A percentile compares a stretch with the other conserved stretches of the same genome.
Evolutionary conservation across 2,797 vertebrate genomes (phyloP).

Genomic region (Lepus oiostolus): DNA sequence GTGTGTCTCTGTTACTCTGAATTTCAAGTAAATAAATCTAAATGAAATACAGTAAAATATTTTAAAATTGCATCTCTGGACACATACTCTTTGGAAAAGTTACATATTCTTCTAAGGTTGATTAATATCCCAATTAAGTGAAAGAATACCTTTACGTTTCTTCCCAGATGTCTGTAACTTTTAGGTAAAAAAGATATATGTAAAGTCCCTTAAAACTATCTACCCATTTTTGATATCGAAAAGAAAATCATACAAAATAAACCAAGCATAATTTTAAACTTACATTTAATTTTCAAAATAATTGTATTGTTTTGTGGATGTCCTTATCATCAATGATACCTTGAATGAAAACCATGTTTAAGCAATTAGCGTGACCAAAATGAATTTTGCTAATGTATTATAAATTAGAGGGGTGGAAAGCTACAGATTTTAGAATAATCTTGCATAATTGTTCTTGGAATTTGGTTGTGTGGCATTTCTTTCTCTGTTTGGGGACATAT

Average conservation of each 20-base stretch:
- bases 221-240: neutral
- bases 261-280: neutral
- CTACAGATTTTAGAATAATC: neutral
- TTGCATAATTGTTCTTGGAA: neutral
- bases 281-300: neutral
- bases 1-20: too few relatives aligned
- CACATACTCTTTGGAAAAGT: neutral
- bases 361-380: neutral
- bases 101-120: neutral
- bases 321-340: neutral
- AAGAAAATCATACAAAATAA: neutral
- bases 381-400: neutral
- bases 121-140: neutral
- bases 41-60: too few relatives aligned
- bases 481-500: neutral
- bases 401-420: neutral
- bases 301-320: neutral
- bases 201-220: neutral
- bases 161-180: neutral
- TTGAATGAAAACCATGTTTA: neutral
- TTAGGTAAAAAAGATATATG: neutral
- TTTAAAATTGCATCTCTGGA: too few relatives aligned
- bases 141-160: neutral
- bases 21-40: too few relatives aligned
- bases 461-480: neutral